Conservation (phyloP, 2,888 invertebrate genomes). For the Drosophila histrio region DNA sequence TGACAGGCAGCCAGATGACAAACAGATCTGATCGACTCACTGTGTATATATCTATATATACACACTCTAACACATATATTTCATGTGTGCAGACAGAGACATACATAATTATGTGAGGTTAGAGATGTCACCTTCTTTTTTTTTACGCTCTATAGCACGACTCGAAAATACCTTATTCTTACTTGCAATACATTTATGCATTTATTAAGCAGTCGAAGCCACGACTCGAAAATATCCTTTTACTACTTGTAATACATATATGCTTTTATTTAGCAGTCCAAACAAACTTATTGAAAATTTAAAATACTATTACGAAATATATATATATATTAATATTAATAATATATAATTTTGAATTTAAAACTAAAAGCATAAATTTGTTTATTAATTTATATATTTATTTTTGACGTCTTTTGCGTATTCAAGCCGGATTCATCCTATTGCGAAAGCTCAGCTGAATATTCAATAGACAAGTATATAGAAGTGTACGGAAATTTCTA, state of each 20-base stretch:
- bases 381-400: no score
- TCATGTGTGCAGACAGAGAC: not conserved
- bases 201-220: no score
- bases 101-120: conserved; percentile 6
- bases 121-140: conserved; percentile 13
- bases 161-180: conserved; percentile 1
- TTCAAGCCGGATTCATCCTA: not conserved
- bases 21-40: conserved; percentile 6
- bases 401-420: no score
- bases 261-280: no score
- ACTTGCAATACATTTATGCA: no score
- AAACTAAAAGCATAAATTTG: no score
- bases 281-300: no score
- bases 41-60: not conserved
- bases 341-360: no score
- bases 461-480: not conserved
- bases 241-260: no score
- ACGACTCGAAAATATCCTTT: no score
- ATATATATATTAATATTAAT: no score
- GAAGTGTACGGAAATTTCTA: not conserved
- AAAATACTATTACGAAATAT: no score
- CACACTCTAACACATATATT: not conserved
- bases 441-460: not conserved
- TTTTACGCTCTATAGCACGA: not conserved
- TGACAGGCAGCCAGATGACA: conserved; percentile 10